phyloP scores from a whole-genome alignment of 53 echinoderm and acorn worm genomes.

The Henricia sp. region DNA sequence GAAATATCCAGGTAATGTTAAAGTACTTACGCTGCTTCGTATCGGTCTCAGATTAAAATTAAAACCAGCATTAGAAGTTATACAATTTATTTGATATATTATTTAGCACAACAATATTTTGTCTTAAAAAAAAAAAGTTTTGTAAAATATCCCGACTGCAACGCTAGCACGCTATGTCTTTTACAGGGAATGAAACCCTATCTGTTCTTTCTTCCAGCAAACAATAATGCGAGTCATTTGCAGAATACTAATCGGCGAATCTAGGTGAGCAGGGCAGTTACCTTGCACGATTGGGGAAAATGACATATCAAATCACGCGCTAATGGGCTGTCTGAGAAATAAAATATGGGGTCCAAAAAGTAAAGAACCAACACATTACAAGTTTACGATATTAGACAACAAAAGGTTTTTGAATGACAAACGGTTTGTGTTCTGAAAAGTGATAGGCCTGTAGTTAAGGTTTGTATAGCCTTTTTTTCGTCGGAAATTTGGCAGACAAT shows the following conservation, averaged over 20 bases:
- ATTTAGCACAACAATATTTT: too few relatives aligned
- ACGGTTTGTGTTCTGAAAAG: too few relatives aligned
- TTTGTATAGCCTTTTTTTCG: neutral
- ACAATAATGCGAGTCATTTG: constrained; percentile 1
- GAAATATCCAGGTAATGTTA: too few relatives aligned
- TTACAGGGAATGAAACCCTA: constrained; percentile 21
- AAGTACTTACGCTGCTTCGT: too few relatives aligned
- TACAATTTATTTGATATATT: too few relatives aligned
- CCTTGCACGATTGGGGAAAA: too few relatives aligned
- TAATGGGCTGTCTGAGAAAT: neutral
- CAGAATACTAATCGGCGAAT: neutral
- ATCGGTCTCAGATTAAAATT: too few relatives aligned
- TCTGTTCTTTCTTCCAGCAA: constrained; percentile 10
- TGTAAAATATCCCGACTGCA: too few relatives aligned
- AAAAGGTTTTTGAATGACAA: neutral
- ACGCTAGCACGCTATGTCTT: constrained; percentile 19
- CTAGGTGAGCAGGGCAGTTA: neutral
- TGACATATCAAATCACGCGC: too few relatives aligned
- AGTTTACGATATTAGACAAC: neutral
- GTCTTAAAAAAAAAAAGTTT: too few relatives aligned
- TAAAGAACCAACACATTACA: constrained; percentile 9
- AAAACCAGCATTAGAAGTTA: too few relatives aligned
- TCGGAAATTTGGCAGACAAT: neutral
- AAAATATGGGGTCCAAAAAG: constrained; percentile 14
- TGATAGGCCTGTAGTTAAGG: too few relatives aligned